Evolutionary conservation across 2,113 vertebrate species (phyloP).

Genomic region (Catharus minimus): DNA sequence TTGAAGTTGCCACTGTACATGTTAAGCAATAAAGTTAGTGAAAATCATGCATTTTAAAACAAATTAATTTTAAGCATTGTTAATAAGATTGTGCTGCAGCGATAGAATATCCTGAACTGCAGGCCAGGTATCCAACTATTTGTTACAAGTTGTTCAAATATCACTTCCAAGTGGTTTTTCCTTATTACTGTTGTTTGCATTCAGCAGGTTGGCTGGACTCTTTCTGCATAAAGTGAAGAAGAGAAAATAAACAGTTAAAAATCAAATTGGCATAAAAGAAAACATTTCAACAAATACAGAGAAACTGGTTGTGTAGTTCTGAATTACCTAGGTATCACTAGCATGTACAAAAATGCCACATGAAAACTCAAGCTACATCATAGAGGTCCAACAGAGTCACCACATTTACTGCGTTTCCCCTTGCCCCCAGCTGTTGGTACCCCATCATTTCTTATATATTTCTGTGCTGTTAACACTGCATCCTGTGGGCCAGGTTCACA

Average conservation of each 20-base stretch:
- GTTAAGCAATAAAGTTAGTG: slow-evolving; percentile 76
- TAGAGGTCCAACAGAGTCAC: neutral
- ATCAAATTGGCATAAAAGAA: neutral
- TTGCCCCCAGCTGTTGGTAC: neutral
- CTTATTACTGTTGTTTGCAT: slow-evolving; percentile 96
- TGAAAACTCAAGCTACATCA: neutral
- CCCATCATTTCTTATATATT: neutral
- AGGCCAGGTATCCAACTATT: slow-evolving; percentile 78
- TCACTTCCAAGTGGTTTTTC: slow-evolving; percentile 73
- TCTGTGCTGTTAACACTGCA: neutral
- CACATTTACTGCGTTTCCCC: neutral
- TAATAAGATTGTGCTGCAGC: slow-evolving; percentile 74
- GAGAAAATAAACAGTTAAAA: neutral
- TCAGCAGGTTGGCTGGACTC: slow-evolving; percentile 92
- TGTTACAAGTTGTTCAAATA: slow-evolving; percentile 71
- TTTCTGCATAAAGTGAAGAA: slow-evolving; percentile 77
- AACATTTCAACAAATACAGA: neutral
- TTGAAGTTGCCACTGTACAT: slow-evolving; percentile 78
- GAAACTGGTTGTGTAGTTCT: neutral
- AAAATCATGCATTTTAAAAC: slow-evolving; percentile 87
- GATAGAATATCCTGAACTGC: slow-evolving; percentile 71
- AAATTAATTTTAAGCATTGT: slow-evolving; percentile 72
- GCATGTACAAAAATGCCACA: neutral
- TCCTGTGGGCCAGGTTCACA: neutral
- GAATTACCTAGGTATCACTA: neutral